Evolutionary conservation across 2,797 vertebrate species (phyloP).

Genomic region (Enteromius fasciolatus): DNA sequence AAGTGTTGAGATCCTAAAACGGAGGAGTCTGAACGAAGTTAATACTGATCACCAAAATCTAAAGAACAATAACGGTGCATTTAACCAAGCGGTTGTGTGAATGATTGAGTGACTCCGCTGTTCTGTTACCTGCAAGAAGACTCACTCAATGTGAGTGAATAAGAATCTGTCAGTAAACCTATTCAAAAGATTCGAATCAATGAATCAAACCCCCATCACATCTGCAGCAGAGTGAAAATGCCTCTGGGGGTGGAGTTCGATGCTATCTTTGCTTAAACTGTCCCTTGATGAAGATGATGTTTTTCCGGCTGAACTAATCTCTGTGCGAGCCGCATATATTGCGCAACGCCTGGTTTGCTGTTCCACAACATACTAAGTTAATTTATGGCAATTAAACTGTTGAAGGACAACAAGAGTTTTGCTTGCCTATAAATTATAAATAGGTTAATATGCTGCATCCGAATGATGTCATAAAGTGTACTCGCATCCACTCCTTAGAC

Average conservation of each 20-base stretch:
- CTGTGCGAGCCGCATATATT: not conserved
- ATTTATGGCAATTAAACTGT: not conserved
- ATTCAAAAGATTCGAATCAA: not conserved
- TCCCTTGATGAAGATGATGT: not conserved
- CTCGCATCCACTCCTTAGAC: not conserved
- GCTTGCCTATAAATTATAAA: no score
- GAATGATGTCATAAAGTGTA: not conserved
- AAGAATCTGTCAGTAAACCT: not conserved
- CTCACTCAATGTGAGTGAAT: not conserved
- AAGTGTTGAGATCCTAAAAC: not conserved
- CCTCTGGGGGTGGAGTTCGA: slow-evolving; percentile 34
- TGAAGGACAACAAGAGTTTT: not conserved
- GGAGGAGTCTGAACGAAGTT: not conserved
- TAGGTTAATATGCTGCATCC: not conserved
- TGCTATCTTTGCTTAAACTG: slow-evolving; percentile 1
- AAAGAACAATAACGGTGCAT: not conserved
- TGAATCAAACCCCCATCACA: not conserved
- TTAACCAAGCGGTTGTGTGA: not conserved
- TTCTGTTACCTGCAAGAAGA: not conserved
- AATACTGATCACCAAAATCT: not conserved
- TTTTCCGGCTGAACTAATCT: not conserved
- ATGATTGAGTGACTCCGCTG: not conserved
- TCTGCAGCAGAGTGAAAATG: not conserved
- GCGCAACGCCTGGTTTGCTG: slow-evolving; percentile 6
- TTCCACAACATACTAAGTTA: slow-evolving; percentile 10